Conservation (phyloP, 1,140 invertebrate genomes). For the Drosophila rhopaloa region DNA sequence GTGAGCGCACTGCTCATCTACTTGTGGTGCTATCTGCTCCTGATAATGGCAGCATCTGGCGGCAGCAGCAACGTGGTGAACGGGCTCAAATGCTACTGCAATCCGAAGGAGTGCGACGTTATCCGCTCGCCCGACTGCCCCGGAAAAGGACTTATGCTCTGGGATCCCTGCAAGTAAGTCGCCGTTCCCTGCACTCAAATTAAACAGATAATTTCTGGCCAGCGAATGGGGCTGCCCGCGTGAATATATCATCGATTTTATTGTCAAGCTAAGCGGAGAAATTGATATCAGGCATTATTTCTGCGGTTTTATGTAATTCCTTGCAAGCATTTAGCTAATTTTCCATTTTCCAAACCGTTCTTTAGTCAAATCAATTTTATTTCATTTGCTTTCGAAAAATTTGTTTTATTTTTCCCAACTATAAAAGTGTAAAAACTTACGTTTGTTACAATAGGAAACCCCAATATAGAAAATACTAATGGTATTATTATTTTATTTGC, state of each 20-base stretch:
- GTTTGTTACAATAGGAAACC: too few relatives aligned
- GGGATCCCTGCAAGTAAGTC: constrained; percentile 86
- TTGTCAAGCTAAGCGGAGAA: background rate
- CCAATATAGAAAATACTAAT: too few relatives aligned
- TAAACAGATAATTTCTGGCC: constrained; percentile 27
- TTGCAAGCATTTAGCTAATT: too few relatives aligned
- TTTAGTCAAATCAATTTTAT: too few relatives aligned
- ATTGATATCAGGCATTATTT: constrained; percentile 19
- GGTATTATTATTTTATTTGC: too few relatives aligned
- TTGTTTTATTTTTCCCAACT: too few relatives aligned
- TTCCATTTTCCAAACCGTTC: too few relatives aligned
- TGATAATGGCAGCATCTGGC: constrained; percentile 82
- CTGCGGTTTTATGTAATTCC: background rate
- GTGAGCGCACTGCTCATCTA: constrained; percentile 82
- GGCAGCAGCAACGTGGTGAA: constrained; percentile 78
- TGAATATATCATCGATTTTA: constrained; percentile 40
- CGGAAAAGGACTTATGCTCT: constrained; percentile 86
- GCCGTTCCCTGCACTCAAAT: constrained; percentile 1
- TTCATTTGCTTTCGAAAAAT: too few relatives aligned
- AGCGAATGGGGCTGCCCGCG: background rate
- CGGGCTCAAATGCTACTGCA: constrained; percentile 85
- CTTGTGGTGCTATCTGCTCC: constrained; percentile 80
- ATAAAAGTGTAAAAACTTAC: too few relatives aligned
- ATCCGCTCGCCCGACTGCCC: constrained; percentile 86
- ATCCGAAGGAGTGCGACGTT: constrained; percentile 86